Conservation (phyloP, 2,797 vertebrate species). For the Cyclura pinguis region DNA sequence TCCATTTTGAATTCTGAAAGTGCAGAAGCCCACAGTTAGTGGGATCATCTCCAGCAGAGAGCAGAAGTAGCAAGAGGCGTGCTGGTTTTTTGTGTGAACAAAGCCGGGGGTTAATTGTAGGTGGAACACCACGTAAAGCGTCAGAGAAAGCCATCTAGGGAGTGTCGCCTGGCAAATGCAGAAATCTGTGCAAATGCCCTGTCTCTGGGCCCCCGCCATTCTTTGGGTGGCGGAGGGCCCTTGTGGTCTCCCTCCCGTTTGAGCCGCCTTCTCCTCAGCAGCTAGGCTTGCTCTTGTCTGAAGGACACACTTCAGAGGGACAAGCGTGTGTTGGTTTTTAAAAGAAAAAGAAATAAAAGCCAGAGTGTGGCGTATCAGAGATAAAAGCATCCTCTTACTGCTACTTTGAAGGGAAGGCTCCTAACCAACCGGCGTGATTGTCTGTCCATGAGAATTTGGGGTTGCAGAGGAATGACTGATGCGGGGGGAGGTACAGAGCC, state of each 20-base stretch:
- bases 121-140: background rate
- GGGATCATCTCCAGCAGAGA: background rate
- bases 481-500: no score
- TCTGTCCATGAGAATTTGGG: background rate
- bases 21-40: background rate
- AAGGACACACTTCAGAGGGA: background rate
- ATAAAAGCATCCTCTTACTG: background rate
- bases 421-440: background rate
- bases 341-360: background rate
- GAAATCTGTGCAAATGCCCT: background rate
- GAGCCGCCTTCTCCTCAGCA: background rate
- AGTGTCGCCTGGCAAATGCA: background rate
- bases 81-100: background rate
- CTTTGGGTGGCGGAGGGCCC: background rate
- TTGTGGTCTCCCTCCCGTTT: background rate
- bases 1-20: no score
- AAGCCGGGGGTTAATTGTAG: background rate
- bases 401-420: background rate
- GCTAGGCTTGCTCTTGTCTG: background rate
- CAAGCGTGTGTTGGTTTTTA: background rate
- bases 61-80: background rate
- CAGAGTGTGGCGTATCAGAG: background rate
- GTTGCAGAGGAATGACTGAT: background rate
- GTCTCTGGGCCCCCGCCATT: fast-evolving
- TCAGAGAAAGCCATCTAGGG: no score